phyloP scores from a whole-genome alignment of 1,140 invertebrate species.

The Halesus radiatus region DNA sequence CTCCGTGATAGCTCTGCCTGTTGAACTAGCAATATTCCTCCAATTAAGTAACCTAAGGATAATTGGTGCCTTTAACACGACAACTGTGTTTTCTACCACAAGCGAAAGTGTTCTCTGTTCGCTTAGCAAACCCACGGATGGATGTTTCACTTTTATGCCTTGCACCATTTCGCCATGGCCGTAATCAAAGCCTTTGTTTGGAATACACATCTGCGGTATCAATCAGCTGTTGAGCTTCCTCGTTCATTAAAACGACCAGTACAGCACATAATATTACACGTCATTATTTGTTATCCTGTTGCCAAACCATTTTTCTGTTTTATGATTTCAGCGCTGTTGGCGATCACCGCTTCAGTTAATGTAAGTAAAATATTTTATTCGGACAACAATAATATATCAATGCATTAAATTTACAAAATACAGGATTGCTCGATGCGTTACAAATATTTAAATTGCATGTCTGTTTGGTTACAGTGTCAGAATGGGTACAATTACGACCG shows the following conservation, averaged over 20 bases:
- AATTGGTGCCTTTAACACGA: constrained; percentile 22
- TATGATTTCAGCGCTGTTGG: constrained; percentile 49
- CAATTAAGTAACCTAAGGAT: constrained; percentile 1
- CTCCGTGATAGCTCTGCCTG: not conserved
- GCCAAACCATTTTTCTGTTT: not conserved
- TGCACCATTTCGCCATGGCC: constrained; percentile 6
- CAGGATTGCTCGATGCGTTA: no score
- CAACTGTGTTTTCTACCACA: not conserved
- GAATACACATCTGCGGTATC: not conserved
- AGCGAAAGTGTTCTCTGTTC: constrained; percentile 16
- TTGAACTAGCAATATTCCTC: not conserved
- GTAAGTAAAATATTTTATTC: constrained; percentile 34
- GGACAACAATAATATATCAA: no score
- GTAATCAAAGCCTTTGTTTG: constrained; percentile 2
- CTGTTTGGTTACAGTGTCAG: constrained; percentile 37
- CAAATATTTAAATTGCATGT: no score
- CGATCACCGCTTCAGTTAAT: constrained; percentile 46
- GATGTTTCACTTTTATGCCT: constrained; percentile 1
- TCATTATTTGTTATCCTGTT: no score
- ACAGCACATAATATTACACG: no score
- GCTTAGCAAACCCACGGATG: constrained; percentile 18
- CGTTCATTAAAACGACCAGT: no score
- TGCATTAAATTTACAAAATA: no score
- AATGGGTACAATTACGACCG: constrained; percentile 54
- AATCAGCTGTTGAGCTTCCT: not conserved